Conservation (phyloP, 2,113 vertebrate species). For the Chauna torquata region DNA sequence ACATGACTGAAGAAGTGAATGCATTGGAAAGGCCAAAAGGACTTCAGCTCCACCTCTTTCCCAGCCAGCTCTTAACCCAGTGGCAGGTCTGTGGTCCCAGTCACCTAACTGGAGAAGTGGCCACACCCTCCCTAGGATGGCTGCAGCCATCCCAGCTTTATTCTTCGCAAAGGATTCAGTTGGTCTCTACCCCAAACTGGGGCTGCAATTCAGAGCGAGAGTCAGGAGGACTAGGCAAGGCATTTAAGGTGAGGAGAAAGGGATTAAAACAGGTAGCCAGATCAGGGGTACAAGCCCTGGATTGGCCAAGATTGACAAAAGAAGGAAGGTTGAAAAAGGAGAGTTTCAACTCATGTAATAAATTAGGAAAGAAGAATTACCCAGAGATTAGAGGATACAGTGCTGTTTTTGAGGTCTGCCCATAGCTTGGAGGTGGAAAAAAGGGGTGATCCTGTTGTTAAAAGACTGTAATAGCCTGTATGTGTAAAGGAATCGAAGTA, state of each 20-base stretch:
- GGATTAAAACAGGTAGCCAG: background rate
- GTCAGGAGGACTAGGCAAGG: background rate
- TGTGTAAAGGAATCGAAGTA: background rate
- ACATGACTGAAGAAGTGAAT: background rate
- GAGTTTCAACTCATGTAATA: background rate
- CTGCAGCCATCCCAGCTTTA: background rate
- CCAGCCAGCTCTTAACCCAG: background rate
- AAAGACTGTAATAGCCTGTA: background rate
- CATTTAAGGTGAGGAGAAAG: background rate
- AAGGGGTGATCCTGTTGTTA: background rate
- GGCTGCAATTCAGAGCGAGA: background rate
- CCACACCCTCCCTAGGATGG: fast-evolving
- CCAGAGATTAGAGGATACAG: background rate
- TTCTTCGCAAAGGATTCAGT: background rate
- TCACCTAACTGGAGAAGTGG: background rate
- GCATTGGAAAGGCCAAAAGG: background rate
- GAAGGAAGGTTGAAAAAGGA: background rate
- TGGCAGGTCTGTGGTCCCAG: background rate
- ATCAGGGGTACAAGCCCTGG: background rate
- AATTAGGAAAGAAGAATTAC: background rate
- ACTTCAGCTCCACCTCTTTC: slow-evolving; percentile 46
- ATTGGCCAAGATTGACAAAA: background rate
- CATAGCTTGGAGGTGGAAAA: background rate
- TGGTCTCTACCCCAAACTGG: background rate
- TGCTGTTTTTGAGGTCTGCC: background rate